Base-by-base conservation (phyloP, 2,797 vertebrate species). In the Poeciliopsis infans region DNA sequence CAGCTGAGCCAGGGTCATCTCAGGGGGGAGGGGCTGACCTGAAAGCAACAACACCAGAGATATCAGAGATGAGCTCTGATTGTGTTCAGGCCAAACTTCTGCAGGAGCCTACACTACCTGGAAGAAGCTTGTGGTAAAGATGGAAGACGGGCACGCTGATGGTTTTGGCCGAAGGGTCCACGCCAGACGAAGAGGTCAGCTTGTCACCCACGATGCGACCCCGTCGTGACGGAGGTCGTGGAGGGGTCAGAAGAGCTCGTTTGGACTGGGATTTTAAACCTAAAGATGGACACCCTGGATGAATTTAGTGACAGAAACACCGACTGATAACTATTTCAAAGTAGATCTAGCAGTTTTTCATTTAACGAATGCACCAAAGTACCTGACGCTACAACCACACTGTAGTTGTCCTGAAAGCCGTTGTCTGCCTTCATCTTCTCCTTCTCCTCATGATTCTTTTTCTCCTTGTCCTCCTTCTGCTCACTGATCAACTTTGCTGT, bases 381-480 rank as follows among this genome's bases (percentile, higher is more conserved):
- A 99, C 98, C 98, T 95, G 98, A 99, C 85, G 98, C 98, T 90
- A 99, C 98, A 70, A 99, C 98, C 77, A 99, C 98, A 1, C 98
- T 99, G 79, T 99, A 99, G 94, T 99, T 99, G 90, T 99, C 98
- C 93, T 99, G 98, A 95, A 99, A 99, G 83, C 98, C 98, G 76
- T 96, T 98, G 94, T 99, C 98, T 4, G 97, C 96, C 93, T 99
- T 99, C 94, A 98, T 97, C 93, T 99, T 99, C 94, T 99, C 98
- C 89, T 99, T 99, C 90, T 99, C 98, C 94, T 99, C 98, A 13
- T 99, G 98, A 87, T 99, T 99, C 95, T 98, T 99, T 94, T 99
- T 99, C 93, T 99, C 98, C 91, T 99, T 99, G 92, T 99, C 98
- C 90, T 99, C 98, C 84, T 99, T 99, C 91, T 99, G 98, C 88